Evolutionary conservation across 2,888 invertebrate species (phyloP), one percentile per base, ranked within the genome.

Genomic region (Cordilura impudica): DNA sequence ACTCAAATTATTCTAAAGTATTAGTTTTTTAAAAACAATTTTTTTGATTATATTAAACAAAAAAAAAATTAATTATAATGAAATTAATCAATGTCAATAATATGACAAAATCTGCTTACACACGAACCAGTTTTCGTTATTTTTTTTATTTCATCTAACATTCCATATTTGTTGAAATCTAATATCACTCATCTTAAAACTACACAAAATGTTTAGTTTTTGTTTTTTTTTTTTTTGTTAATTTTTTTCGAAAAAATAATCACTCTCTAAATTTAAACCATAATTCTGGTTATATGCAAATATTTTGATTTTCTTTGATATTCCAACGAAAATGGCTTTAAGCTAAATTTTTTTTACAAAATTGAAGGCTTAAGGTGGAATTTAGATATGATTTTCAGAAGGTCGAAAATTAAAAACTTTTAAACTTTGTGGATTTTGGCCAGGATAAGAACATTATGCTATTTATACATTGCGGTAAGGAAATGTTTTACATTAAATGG

Each of bases 61-160:
- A 72, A 65, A 75, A 45, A 83, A 85, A 86, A 87, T 87, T 85
- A 85, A 87, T 87, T 87, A 86, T 85, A 86, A 87, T 85, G 85
- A 85, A 85, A 87, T 87, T 87, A 87, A 87, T 87, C 86, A 87
- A 81, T 87, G 87, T 85, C 86, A 86, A 84, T 85, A 82, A 81
- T 85, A 84, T 86, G 86, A 86, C 87, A 86, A 85, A 86, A 86
- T 85, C 83, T 86, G 85, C 26, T 74, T 71, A 67, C 61, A 75
- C 75, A 79, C 75, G 74, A 79, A 79, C 79, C 74, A 79, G 79
- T 79, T 79, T 79, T 74, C 4, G 23, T 12, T 51, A 7, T 26
- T 12, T 49, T 49, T 21, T 49, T 4, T 18, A 2, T 19, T 21
- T 16, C 12, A 2, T 65, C 7, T 49, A 8, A 12, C 23, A 21